Evolutionary conservation across 2,888 invertebrate genomes (phyloP).

Genomic region (Leptinotarsa haldemani): DNA sequence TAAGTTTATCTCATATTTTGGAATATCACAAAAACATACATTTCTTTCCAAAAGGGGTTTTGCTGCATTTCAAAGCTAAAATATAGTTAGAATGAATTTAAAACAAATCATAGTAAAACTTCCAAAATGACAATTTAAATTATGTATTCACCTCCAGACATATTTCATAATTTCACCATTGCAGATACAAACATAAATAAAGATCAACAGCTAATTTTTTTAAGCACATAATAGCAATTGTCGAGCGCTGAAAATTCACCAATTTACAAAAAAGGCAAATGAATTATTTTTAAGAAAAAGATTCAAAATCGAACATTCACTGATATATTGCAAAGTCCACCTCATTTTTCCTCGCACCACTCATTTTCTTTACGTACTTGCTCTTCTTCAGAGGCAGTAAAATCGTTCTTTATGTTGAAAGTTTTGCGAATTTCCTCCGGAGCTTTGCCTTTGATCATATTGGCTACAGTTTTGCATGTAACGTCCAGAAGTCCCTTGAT

Average conservation of each 20-base stretch:
- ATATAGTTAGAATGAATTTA: neutral
- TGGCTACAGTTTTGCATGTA: slow-evolving; percentile 97
- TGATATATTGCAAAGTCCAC: neutral
- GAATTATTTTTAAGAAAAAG: neutral
- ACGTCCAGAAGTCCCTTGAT: slow-evolving; percentile 96
- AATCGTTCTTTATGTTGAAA: slow-evolving; percentile 97
- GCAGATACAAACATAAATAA: neutral
- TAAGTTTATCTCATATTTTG: no score
- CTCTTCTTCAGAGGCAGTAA: slow-evolving; percentile 95
- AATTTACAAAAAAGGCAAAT: slow-evolving; percentile 6
- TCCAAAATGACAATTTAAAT: neutral
- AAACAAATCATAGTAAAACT: neutral
- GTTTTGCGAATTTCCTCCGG: slow-evolving; percentile 97
- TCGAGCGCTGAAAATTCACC: neutral
- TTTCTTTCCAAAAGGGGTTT: no score
- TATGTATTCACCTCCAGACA: neutral
- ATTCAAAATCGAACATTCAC: neutral
- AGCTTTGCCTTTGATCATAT: slow-evolving; percentile 99
- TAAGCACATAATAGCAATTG: neutral
- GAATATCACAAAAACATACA: no score
- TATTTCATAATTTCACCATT: neutral
- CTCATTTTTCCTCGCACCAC: slow-evolving; percentile 90
- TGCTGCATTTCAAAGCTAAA: no score
- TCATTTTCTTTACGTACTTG: slow-evolving; percentile 97
- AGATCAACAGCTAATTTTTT: neutral